These are phyloP conservation scores for Butorides virescens DNA, from an alignment of 2,113 vertebrate genomes.

Conservation along the genomic window DNA sequence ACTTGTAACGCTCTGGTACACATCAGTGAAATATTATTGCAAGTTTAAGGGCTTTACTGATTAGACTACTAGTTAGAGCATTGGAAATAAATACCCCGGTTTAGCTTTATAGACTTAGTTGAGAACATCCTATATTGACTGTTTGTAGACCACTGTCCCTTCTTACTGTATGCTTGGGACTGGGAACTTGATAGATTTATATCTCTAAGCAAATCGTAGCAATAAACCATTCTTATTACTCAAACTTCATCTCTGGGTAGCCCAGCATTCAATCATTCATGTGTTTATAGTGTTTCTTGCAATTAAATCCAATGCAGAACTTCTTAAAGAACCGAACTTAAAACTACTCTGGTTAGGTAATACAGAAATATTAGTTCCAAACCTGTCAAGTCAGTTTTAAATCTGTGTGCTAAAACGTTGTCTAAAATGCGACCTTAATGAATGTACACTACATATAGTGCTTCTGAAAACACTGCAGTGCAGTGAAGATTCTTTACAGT, in stretches of 20 bases:
- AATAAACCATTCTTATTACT: conserved; percentile 54
- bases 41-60: conserved; percentile 80
- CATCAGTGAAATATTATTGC: conserved; percentile 83
- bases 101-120: conserved; percentile 72
- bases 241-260: conserved; percentile 1
- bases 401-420: background rate
- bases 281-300: background rate
- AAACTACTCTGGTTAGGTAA: background rate
- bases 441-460: background rate
- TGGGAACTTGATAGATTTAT: conserved; percentile 64
- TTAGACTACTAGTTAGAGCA: conserved; percentile 77
- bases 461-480: background rate
- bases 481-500: background rate
- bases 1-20: conserved; percentile 77
- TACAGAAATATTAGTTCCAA: background rate
- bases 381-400: background rate
- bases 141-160: conserved; percentile 20
- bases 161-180: background rate
- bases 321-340: background rate
- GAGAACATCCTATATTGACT: conserved; percentile 39
- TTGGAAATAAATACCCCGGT: conserved; percentile 75
- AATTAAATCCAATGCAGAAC: background rate
- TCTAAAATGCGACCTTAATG: background rate
- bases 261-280: background rate
- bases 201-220: background rate